Evolutionary conservation across 2,797 vertebrate species (phyloP).

Genomic region (Danionella dracula): DNA sequence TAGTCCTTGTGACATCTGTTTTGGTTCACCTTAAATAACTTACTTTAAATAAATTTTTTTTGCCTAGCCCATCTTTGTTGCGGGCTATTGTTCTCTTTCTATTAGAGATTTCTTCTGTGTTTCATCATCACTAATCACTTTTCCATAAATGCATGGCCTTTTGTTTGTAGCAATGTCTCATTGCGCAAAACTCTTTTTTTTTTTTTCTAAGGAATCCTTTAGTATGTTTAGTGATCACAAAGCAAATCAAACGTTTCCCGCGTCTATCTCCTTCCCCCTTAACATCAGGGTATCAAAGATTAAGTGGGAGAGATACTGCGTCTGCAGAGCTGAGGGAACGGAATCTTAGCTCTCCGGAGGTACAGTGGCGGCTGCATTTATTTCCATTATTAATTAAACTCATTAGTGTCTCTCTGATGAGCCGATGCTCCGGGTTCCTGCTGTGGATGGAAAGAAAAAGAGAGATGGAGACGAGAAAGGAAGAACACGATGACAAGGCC

Average conservation of each 20-base stretch:
- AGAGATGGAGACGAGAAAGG: slow-evolving; percentile 14
- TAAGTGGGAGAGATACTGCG: slow-evolving; percentile 48
- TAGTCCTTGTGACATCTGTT: too few relatives aligned
- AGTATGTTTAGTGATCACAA: background rate
- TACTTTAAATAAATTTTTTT: too few relatives aligned
- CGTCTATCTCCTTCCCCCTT: slow-evolving; percentile 3
- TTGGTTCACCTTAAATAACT: too few relatives aligned
- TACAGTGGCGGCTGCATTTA: slow-evolving; percentile 61
- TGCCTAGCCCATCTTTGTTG: too few relatives aligned
- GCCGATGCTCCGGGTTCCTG: slow-evolving; percentile 50
- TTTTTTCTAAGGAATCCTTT: background rate
- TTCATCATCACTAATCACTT: too few relatives aligned
- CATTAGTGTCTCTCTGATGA: slow-evolving; percentile 60
- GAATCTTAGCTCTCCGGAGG: slow-evolving; percentile 55
- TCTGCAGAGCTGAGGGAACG: slow-evolving; percentile 58
- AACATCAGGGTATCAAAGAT: background rate
- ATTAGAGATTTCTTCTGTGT: too few relatives aligned
- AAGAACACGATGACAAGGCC: slow-evolving; percentile 21
- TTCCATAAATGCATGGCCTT: too few relatives aligned
- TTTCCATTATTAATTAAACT: slow-evolving; percentile 74
- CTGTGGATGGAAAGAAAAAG: slow-evolving; percentile 47
- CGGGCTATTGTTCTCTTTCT: too few relatives aligned
- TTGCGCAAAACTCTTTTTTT: background rate
- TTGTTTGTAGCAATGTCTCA: too few relatives aligned
- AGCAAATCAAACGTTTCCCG: background rate